These are phyloP conservation scores for Agrotis clavis DNA, from an alignment of 2,888 invertebrate species.

Conservation along the genomic window DNA sequence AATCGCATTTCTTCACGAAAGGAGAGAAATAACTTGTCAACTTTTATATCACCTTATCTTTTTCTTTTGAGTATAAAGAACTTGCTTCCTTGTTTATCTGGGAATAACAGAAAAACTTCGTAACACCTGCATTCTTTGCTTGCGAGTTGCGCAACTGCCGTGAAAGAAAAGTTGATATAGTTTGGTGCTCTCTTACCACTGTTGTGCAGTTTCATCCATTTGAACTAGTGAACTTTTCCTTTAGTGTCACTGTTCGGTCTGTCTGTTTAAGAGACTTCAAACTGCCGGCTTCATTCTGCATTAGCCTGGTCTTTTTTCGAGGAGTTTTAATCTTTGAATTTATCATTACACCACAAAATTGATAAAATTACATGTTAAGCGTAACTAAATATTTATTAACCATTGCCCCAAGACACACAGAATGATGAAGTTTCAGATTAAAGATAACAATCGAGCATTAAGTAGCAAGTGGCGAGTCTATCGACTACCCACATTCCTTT, in stretches of 20 bases:
- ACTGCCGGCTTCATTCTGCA: neutral
- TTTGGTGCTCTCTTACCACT: slow-evolving; percentile 20
- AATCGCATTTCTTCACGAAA: slow-evolving; percentile 43
- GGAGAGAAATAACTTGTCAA: slow-evolving; percentile 36
- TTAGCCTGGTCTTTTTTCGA: neutral
- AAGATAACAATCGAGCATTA: slow-evolving; percentile 51
- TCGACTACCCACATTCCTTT: slow-evolving; percentile 44
- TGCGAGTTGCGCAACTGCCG: slow-evolving; percentile 40
- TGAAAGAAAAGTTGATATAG: slow-evolving; percentile 23
- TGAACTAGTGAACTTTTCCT: neutral
- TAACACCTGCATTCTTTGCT: slow-evolving; percentile 48
- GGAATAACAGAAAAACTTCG: slow-evolving; percentile 45
- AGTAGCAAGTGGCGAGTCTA: slow-evolving; percentile 31
- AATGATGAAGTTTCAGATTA: slow-evolving; percentile 33
- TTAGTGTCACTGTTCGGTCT: neutral
- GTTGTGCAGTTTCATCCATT: slow-evolving; percentile 23
- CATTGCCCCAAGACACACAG: neutral
- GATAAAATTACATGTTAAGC: neutral
- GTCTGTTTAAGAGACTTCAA: neutral
- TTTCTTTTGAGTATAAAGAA: slow-evolving; percentile 42
- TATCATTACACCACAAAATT: neutral
- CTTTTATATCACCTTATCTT: slow-evolving; percentile 49
- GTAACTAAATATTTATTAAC: slow-evolving; percentile 13
- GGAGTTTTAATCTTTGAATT: neutral
- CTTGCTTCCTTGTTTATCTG: slow-evolving; percentile 51